Percentiles rank a stretch among this genome's conserved stretches.
Conservation (phyloP, 2,888 invertebrate species). For the Perithous albicinctus region DNA sequence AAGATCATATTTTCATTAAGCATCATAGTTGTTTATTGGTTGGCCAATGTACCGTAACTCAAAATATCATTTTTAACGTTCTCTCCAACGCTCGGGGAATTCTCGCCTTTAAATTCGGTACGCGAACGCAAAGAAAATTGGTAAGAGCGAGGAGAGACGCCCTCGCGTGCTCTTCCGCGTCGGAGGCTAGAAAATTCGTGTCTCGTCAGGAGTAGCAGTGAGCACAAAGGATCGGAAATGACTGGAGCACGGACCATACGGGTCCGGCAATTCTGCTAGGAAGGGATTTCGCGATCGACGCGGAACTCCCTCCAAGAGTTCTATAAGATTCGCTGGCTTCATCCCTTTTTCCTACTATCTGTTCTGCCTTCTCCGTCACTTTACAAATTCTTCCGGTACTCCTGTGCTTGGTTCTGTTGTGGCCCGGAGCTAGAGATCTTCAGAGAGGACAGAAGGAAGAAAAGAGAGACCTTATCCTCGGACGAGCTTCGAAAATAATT, state of each 20-base stretch:
- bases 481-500: constrained; percentile 57
- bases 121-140: constrained; percentile 51
- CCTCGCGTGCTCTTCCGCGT: constrained; percentile 13
- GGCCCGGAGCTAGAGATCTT: constrained; percentile 9
- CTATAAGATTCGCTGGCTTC: constrained; percentile 28
- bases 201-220: constrained; percentile 14
- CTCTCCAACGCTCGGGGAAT: background rate
- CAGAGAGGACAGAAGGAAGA: background rate
- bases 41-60: too few species aligned
- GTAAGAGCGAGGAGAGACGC: constrained; percentile 29
- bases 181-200: constrained; percentile 27
- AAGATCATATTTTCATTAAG: too few species aligned
- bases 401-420: constrained; percentile 21
- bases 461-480: constrained; percentile 17
- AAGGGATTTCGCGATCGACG: constrained; percentile 56
- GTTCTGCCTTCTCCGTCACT: constrained; percentile 33
- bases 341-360: constrained; percentile 17
- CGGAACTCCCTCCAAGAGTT: constrained; percentile 69
- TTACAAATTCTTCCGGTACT: constrained; percentile 52
- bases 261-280: constrained; percentile 27
- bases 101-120: constrained; percentile 48
- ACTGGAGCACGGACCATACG: constrained; percentile 61
- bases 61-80: background rate
- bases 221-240: constrained; percentile 69
- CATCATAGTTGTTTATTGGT: too few species aligned